Evolutionary conservation across 2,888 invertebrate species (phyloP).

Genomic region (Stenoptilia bipunctidactyla): DNA sequence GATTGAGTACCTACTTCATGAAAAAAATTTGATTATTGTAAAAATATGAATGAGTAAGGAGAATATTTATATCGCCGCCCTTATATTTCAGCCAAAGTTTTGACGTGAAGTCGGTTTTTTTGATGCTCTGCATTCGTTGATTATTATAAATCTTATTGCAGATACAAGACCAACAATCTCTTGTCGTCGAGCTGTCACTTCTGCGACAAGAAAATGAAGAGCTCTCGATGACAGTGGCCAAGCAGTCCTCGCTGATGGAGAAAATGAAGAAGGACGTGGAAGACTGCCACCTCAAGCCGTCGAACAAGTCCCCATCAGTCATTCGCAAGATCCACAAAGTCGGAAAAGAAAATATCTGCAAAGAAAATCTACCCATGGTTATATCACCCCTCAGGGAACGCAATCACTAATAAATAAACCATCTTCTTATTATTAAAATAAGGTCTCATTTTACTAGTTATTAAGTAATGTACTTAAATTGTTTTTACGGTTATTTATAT

Average conservation of each 20-base stretch:
- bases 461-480: conserved; percentile 5
- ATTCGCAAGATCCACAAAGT: conserved; percentile 46
- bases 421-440: conserved; percentile 3
- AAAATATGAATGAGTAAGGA: too few relatives aligned
- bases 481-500: conserved; percentile 13
- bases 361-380: conserved; percentile 48
- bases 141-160: too few relatives aligned
- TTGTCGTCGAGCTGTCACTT: conserved; percentile 55
- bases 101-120: too few relatives aligned
- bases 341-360: conserved; percentile 61
- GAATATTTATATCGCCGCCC: too few relatives aligned
- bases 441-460: background rate
- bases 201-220: conserved; percentile 64
- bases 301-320: conserved; percentile 54
- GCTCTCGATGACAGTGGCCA: conserved; percentile 49
- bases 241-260: conserved; percentile 54
- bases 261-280: conserved; percentile 55
- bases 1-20: too few relatives aligned
- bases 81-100: too few relatives aligned
- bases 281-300: conserved; percentile 34
- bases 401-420: conserved; percentile 30
- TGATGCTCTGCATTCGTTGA: too few relatives aligned
- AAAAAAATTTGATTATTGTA: too few relatives aligned
- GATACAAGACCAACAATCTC: conserved; percentile 62
- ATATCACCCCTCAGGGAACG: conserved; percentile 60